Evolutionary conservation across 2,888 invertebrate genomes (phyloP), one percentile per base, ranked within the genome.

Genomic region (Formica aserva): DNA sequence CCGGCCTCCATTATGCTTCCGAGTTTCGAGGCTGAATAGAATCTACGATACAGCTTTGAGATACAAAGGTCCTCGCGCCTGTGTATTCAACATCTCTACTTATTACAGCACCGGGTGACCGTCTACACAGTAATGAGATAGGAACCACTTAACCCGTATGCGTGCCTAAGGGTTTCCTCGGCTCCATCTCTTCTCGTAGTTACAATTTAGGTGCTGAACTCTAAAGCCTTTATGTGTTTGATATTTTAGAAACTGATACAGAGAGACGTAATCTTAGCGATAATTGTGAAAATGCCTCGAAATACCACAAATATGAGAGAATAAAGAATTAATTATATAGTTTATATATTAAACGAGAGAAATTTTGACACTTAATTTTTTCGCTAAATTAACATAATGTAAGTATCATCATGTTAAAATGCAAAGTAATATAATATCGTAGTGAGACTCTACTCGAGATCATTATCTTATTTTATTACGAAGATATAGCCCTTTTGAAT

Each of bases 111-210:
- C 11, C 85, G 82, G 74, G 86, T 85, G 69, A 76, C 77, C 76
- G 85, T 82, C 84, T 89, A 87, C 85, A 66, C 87, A 82, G 80
- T 93, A 92, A 93, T 93, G 91, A 93, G 93, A 92, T 92, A 91
- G 92, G 93, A 92, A 90, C 90, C 91, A 94, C 93, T 94, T 92
- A 93, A 92, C 90, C 89, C 78, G 87, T 87, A 88, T 84, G 86
- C 92, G 92, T 94, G 93, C 91, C 91, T 89, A 93, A 93, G 93
- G 87, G 89, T 88, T 84, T 85, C 84, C 87, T 87, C 80, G 85
- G 76, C 66, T 74, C 60, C 66, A 52, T 41, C 60, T 29, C 48
- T 65, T 60, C 71, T 87, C 80, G 77, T 86, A 88, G 87, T 88
- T 87, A 86, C 87, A 88, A 86, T 91, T 92, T 90, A 91, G 87